phyloP scores from a whole-genome alignment of 2,888 invertebrate genomes.

The Dolichomitus sp. region DNA sequence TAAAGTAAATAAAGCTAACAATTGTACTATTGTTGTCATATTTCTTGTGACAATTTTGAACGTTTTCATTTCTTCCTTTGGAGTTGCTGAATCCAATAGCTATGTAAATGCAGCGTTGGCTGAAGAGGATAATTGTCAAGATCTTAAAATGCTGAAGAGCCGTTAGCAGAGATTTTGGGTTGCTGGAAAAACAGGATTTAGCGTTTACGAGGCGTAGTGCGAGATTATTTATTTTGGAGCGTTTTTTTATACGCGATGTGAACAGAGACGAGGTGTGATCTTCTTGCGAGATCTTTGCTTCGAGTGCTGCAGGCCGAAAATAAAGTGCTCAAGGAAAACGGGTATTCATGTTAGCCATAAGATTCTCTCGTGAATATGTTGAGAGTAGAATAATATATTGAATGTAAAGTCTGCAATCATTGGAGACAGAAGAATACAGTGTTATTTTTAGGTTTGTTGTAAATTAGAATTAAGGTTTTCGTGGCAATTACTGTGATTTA shows the following conservation, averaged over 20 bases:
- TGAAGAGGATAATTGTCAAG: constrained; percentile 6
- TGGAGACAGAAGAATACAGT: background rate
- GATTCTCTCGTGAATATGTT: background rate
- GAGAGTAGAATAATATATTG: background rate
- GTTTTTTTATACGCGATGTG: background rate
- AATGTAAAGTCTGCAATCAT: background rate
- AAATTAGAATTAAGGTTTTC: background rate
- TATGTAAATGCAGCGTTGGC: background rate
- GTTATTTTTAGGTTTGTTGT: constrained; percentile 1
- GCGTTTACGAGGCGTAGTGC: background rate
- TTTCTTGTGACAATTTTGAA: constrained; percentile 90
- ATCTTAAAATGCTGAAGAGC: background rate
- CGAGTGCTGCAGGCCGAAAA: background rate
- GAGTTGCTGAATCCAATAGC: constrained; percentile 88
- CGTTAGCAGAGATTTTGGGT: background rate
- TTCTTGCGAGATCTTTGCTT: background rate
- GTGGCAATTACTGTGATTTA: constrained; percentile 14
- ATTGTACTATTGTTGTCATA: constrained; percentile 94
- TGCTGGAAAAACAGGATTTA: background rate
- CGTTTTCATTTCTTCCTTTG: constrained; percentile 88
- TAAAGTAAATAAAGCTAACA: constrained; percentile 93
- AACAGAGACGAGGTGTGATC: background rate
- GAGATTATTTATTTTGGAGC: background rate
- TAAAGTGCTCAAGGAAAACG: constrained; percentile 30
- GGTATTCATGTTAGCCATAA: background rate